A percentile compares a stretch with the other conserved stretches of the same genome.
Conservation (phyloP, 2,888 invertebrate species). For the Meloe dianella region DNA sequence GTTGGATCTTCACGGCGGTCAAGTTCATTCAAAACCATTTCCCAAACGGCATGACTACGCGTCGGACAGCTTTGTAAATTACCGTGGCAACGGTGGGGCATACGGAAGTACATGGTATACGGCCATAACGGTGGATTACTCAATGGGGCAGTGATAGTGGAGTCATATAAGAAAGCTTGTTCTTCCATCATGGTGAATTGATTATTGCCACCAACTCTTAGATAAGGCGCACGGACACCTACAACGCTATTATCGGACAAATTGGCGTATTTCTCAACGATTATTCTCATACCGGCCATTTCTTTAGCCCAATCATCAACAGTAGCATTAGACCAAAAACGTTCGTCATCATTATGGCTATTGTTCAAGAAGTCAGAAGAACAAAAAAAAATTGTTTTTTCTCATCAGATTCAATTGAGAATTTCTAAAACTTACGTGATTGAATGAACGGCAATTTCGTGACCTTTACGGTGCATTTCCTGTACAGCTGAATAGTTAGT, state of each 20-base stretch:
- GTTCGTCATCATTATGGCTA: slow-evolving; percentile 89
- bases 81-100: slow-evolving; percentile 93
- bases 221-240: slow-evolving; percentile 87
- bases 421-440: slow-evolving; percentile 76
- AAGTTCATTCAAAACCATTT: slow-evolving; percentile 94
- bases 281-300: slow-evolving; percentile 93
- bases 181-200: slow-evolving; percentile 98
- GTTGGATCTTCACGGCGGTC: slow-evolving; percentile 90
- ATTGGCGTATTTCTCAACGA: slow-evolving; percentile 88
- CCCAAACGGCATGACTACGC: slow-evolving; percentile 93
- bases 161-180: slow-evolving; percentile 93
- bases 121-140: slow-evolving; percentile 96
- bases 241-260: slow-evolving; percentile 90
- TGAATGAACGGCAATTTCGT: slow-evolving; percentile 92
- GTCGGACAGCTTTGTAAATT: slow-evolving; percentile 91
- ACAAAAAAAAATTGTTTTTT: slow-evolving; percentile 9
- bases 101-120: slow-evolving; percentile 97
- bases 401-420: background rate
- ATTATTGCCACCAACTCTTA: slow-evolving; percentile 92
- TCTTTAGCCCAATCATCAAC: slow-evolving; percentile 94
- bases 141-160: slow-evolving; percentile 90
- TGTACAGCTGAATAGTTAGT: slow-evolving; percentile 93
- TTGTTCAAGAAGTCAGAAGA: slow-evolving; percentile 36
- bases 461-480: slow-evolving; percentile 88
- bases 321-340: slow-evolving; percentile 91